Evolutionary conservation across 2,888 invertebrate species (phyloP).

Genomic region (Athetis lepigone): DNA sequence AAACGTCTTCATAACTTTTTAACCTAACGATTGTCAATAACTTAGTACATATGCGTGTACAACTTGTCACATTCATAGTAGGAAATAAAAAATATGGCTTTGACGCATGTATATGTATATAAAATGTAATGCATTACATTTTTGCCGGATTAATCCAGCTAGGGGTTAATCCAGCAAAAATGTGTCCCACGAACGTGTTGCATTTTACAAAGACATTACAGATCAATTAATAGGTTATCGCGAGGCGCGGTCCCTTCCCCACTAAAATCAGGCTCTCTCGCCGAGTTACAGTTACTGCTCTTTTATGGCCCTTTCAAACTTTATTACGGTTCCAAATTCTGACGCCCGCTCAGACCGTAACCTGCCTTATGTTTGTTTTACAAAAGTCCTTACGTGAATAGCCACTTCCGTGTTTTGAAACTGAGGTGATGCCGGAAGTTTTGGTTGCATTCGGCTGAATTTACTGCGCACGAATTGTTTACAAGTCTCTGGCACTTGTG

Average conservation of each 20-base stretch:
- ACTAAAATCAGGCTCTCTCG: slow-evolving; percentile 88
- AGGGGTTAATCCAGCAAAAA: slow-evolving; percentile 11
- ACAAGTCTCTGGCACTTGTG: slow-evolving; percentile 30
- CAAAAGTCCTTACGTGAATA: slow-evolving; percentile 74
- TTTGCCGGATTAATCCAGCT: too few species aligned
- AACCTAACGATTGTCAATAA: too few species aligned
- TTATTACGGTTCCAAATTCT: slow-evolving; percentile 89
- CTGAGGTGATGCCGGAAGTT: slow-evolving; percentile 57
- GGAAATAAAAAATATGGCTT: too few species aligned
- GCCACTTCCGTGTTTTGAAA: slow-evolving; percentile 61
- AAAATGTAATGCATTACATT: too few species aligned
- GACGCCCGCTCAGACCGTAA: slow-evolving; percentile 67
- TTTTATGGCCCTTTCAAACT: slow-evolving; percentile 90
- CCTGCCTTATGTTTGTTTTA: slow-evolving; percentile 82
- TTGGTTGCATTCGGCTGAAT: slow-evolving; percentile 48
- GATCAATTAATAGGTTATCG: slow-evolving; percentile 88
- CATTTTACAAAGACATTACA: slow-evolving; percentile 68
- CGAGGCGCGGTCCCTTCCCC: slow-evolving; percentile 79
- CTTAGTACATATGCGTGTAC: too few species aligned
- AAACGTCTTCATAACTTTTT: too few species aligned
- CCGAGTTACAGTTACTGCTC: slow-evolving; percentile 89
- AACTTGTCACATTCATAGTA: too few species aligned
- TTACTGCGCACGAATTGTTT: slow-evolving; percentile 30
- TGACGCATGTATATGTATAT: too few species aligned
- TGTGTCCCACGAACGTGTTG: slow-evolving; percentile 39